A percentile compares a stretch with the other conserved stretches of the same genome.
phyloP scores from a whole-genome alignment of 2,113 vertebrate species.

The Uria lomvia region DNA sequence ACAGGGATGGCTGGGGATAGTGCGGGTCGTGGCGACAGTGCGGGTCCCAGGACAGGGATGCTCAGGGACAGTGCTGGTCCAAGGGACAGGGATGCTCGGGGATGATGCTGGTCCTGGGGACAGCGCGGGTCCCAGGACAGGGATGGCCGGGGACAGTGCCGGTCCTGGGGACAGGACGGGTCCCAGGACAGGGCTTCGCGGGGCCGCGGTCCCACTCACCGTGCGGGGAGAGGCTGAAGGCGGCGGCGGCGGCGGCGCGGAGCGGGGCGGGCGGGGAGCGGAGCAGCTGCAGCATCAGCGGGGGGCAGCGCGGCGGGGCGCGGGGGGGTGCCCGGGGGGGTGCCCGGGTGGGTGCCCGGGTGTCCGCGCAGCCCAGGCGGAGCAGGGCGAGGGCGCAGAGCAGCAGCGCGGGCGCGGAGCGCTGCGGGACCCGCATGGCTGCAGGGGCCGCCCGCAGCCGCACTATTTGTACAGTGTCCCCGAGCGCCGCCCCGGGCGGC shows the following conservation, averaged over 20 bases:
- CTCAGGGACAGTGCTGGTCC: neutral
- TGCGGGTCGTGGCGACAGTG: neutral
- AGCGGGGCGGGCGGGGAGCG: slow-evolving; percentile 6
- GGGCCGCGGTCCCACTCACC: slow-evolving; percentile 67
- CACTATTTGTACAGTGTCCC: slow-evolving; percentile 5
- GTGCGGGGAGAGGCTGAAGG: slow-evolving; percentile 79
- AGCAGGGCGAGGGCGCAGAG: neutral
- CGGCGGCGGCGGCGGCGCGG: slow-evolving; percentile 65
- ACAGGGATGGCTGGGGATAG: neutral
- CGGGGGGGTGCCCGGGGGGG: too few relatives aligned
- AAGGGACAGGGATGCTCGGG: neutral
- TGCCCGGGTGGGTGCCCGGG: neutral
- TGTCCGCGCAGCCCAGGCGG: neutral
- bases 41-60: neutral
- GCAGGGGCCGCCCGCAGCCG: neutral
- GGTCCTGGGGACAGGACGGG: neutral
- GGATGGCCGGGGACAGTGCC: too few relatives aligned
- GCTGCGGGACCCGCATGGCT: neutral
- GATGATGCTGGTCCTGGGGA: neutral
- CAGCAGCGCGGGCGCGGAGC: neutral
- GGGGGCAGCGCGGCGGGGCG: neutral
- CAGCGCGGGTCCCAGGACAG: too few relatives aligned
- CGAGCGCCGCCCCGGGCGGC: slow-evolving; percentile 6
- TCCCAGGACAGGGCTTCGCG: neutral
- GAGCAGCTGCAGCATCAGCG: slow-evolving; percentile 86